Conservation (phyloP, 2,888 invertebrate species). For the Macroteleia sp. region DNA sequence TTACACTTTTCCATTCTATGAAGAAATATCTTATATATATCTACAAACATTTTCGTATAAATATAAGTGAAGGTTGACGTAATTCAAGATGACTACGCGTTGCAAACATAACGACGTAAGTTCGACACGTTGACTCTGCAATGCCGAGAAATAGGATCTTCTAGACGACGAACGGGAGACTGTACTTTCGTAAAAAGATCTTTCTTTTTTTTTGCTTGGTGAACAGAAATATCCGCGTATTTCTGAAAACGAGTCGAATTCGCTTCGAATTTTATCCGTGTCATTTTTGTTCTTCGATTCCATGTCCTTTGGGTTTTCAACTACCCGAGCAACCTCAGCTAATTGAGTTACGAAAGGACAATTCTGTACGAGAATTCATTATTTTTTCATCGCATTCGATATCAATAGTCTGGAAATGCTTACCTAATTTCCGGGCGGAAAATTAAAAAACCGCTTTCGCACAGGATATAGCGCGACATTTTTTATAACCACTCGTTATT, state of each 20-base stretch:
- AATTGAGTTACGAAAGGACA: constrained; percentile 48
- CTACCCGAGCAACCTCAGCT: constrained; percentile 15
- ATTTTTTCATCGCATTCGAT: constrained; percentile 10
- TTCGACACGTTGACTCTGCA: constrained; percentile 21
- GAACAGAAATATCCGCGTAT: constrained; percentile 7
- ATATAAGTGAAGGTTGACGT: constrained; percentile 12
- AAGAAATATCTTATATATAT: no score
- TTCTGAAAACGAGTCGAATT: constrained; percentile 14
- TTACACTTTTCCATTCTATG: no score
- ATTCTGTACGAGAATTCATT: constrained; percentile 34
- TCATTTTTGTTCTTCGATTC: constrained; percentile 25
- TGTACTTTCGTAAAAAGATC: constrained; percentile 5
- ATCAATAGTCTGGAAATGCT: constrained; percentile 17
- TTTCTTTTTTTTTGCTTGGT: background rate
- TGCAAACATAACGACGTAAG: background rate
- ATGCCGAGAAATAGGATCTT: constrained; percentile 23
- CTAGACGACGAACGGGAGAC: background rate
- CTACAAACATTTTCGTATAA: no score
- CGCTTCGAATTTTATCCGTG: constrained; percentile 1
- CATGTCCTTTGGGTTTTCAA: constrained; percentile 21
- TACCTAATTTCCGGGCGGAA: constrained; percentile 3
- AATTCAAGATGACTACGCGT: constrained; percentile 13
- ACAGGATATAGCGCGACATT: background rate
- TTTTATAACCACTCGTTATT: background rate
- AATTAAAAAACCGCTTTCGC: background rate